phyloP scores from a whole-genome alignment of 2,888 invertebrate species.

The Griposia aprilina region DNA sequence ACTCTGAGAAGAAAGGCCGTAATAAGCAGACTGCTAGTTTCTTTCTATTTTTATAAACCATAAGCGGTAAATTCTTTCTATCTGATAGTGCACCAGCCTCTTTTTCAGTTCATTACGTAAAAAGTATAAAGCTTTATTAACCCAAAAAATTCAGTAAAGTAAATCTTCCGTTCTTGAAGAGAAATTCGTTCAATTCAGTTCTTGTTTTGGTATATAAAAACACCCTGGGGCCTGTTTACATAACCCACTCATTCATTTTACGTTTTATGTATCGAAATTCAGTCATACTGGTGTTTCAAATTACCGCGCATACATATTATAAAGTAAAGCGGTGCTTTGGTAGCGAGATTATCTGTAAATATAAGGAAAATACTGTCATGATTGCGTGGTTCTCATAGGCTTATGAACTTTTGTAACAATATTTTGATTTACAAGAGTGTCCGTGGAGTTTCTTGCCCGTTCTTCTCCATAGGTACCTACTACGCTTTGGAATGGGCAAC shows the following conservation, averaged over 20 bases:
- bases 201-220: conserved; percentile 62
- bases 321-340: conserved; percentile 23
- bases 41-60: not conserved
- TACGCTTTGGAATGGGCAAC: too few species aligned
- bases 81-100: not conserved
- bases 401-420: too few species aligned
- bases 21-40: not conserved
- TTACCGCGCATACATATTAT: conserved; percentile 52
- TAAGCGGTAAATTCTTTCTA: not conserved
- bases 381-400: not conserved
- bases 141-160: conserved; percentile 13
- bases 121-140: not conserved
- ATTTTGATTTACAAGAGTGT: too few species aligned
- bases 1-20: too few species aligned
- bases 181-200: conserved; percentile 51
- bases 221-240: conserved; percentile 56
- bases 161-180: conserved; percentile 41
- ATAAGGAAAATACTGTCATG: conserved; percentile 17
- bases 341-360: conserved; percentile 16
- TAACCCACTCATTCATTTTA: conserved; percentile 33
- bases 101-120: not conserved
- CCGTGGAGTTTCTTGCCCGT: too few species aligned
- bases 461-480: too few species aligned
- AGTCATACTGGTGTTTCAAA: conserved; percentile 43
- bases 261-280: conserved; percentile 48